These are phyloP conservation scores for Dolichopus griseipennis DNA, from an alignment of 2,888 invertebrate genomes.

Conservation along the genomic window DNA sequence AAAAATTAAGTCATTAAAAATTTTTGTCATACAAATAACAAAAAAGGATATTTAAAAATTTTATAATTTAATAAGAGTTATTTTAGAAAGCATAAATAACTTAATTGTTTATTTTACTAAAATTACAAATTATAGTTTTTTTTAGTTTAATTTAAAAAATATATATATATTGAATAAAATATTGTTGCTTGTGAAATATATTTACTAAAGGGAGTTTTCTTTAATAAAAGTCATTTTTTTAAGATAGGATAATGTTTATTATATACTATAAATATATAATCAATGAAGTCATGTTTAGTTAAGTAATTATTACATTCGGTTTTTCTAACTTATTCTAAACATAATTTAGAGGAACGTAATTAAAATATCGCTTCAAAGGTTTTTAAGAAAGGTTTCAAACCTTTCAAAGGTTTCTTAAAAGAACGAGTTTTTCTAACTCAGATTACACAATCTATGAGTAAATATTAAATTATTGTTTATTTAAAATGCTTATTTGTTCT, in stretches of 20 bases:
- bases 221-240: background rate
- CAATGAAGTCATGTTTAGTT: background rate
- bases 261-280: background rate
- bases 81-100: background rate
- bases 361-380: background rate
- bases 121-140: background rate
- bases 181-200: constrained; percentile 4
- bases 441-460: no score
- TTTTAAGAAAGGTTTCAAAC: no score
- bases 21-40: background rate
- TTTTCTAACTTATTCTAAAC: background rate
- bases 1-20: background rate
- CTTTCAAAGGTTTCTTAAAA: no score
- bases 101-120: background rate
- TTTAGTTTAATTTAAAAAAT: background rate
- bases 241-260: background rate
- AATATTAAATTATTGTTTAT: no score
- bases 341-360: background rate
- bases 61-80: background rate
- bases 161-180: background rate
- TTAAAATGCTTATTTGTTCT: no score
- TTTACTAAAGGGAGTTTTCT: background rate
- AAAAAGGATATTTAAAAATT: background rate
- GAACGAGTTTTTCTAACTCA: no score
- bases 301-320: background rate